Percentiles rank a stretch among this genome's conserved stretches.
Conservation (phyloP, 2,113 vertebrate genomes). For the Potamarius usumacintae region DNA sequence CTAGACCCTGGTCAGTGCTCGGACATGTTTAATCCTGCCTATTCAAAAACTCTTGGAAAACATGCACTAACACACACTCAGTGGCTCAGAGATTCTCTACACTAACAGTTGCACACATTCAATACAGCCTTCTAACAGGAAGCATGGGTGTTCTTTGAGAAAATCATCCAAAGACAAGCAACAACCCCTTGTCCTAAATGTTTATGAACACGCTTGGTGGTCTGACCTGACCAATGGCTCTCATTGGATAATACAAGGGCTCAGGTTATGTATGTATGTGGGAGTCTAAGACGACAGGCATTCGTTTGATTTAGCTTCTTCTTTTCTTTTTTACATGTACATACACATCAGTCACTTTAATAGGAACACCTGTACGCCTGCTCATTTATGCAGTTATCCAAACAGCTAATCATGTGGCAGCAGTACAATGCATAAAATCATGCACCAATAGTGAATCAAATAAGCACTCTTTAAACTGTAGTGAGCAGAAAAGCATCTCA, state of each 20-base stretch:
- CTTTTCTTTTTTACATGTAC: background rate
- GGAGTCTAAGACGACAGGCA: background rate
- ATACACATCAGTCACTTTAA: background rate
- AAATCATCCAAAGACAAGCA: background rate
- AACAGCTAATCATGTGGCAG: too few species aligned
- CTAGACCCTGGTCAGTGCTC: background rate
- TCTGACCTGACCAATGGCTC: slow-evolving; percentile 2
- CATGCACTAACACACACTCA: slow-evolving; percentile 12
- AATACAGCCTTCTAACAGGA: background rate
- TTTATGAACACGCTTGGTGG: background rate
- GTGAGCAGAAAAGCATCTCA: too few species aligned
- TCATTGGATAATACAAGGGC: background rate
- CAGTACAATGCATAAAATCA: too few species aligned
- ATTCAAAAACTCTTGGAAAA: slow-evolving; percentile 3
- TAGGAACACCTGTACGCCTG: too few species aligned
- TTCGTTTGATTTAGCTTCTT: background rate
- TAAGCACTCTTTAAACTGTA: too few species aligned
- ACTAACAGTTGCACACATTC: slow-evolving; percentile 10
- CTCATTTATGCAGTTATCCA: too few species aligned
- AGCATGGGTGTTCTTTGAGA: background rate
- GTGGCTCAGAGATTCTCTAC: slow-evolving; percentile 1
- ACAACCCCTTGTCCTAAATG: background rate
- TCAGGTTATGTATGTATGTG: background rate
- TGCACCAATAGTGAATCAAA: too few species aligned
- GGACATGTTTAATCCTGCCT: slow-evolving; percentile 31